Base-by-base conservation (phyloP, 2,113 vertebrate species). In the Pygoscelis antarcticus region DNA sequence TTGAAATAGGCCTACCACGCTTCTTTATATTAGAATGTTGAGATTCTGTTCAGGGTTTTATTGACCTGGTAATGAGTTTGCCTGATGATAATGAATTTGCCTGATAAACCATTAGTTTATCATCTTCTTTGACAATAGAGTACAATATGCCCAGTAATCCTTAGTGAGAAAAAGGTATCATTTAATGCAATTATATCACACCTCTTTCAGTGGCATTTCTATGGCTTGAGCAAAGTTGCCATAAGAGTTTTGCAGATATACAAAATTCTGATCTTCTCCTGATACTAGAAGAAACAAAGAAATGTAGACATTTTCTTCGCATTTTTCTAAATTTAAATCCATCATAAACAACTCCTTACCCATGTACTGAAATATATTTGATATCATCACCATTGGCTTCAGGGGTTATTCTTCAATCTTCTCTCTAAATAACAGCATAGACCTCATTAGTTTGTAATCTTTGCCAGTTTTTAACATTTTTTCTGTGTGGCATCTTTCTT, bases 101-200 rank as follows among this genome's bases (percentile, higher is more conserved):
- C 38, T 36, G 61, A 44, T 36, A 77, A 69, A 34, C 1, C 7
- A 57, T 38, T 47, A 29, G 2, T 47, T 81, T 75, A 32, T 32
- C 0, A 14, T 16, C 2, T n/a, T 62, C 61, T 76, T 36, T 51
- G 2, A 22, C 3, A 34, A 6, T 19, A 36, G 20, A 51, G 9
- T 52, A 52, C 10, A 52, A 22, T 30, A 78, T 66, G 27, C 11
- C 16, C 34, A 52, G 16, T 34, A 83, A 74, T 57, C 4, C 11
- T 57, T 27, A 52, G 9, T 38, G 19, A 87, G 32, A 62, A 87
- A 93, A 19, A 74, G 4, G 7, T 52, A 85, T 25, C 0, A 60
- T 64, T 72, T 76, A 83, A 85, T 30, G 1, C 5, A 91, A 34
- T 47, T 64, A 15, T 10, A 60, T 52, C 5, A 4, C 15, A 40